phyloP scores from a whole-genome alignment of 2,113 vertebrate genomes.

The Crocuta crocuta region DNA sequence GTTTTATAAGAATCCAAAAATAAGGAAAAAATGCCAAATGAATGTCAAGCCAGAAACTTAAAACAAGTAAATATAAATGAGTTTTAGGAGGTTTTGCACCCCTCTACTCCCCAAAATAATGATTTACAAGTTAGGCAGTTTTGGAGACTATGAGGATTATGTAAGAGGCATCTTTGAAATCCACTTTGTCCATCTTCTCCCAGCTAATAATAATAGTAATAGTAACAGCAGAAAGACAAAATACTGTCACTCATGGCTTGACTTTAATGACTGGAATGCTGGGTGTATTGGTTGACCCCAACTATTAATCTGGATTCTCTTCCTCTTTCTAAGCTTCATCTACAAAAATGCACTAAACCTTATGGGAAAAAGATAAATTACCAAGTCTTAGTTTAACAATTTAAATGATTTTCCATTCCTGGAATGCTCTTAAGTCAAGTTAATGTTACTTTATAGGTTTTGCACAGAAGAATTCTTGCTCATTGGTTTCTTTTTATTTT shows the following conservation, averaged over 20 bases:
- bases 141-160: background rate
- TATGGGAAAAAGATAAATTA: background rate
- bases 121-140: background rate
- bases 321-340: background rate
- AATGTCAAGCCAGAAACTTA: background rate
- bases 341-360: background rate
- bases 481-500: background rate
- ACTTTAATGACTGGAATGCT: background rate
- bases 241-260: background rate
- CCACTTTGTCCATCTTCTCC: background rate
- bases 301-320: background rate
- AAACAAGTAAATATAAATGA: background rate
- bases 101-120: background rate
- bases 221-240: background rate
- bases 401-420: slow-evolving; percentile 25
- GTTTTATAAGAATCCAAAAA: background rate
- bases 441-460: background rate
- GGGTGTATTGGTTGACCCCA: background rate
- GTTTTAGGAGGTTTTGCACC: background rate
- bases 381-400: background rate
- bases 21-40: background rate
- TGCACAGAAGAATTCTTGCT: background rate
- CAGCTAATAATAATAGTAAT: background rate
- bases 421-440: background rate
- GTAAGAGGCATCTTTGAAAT: background rate